Percentiles rank a stretch among this genome's conserved stretches.
Conservation (phyloP, 2,888 invertebrate genomes). For the Myopa testacea region DNA sequence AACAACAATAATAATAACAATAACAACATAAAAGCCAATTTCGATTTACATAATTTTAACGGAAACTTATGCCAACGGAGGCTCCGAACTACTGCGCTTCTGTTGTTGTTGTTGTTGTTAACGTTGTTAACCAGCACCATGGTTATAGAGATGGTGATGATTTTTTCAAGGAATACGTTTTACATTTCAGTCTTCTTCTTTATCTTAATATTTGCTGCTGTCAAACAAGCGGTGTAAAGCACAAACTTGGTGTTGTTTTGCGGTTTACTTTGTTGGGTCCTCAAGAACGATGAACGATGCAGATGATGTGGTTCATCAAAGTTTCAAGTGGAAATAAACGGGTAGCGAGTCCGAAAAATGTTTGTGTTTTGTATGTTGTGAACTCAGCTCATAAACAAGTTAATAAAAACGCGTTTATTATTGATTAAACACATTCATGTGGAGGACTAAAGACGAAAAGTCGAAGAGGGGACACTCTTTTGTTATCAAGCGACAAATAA, state of each 20-base stretch:
- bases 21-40: conserved; percentile 6
- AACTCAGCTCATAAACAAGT: neutral
- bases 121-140: neutral
- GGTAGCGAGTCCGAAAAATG: neutral
- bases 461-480: too few species aligned
- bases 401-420: conserved; percentile 15
- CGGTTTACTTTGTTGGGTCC: neutral
- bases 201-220: neutral
- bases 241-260: neutral
- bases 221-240: neutral
- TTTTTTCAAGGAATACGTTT: conserved; percentile 28
- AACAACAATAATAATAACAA: neutral
- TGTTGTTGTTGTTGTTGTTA: neutral
- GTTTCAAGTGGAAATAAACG: neutral
- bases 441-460: neutral
- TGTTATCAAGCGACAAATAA: neutral
- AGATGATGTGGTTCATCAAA: neutral
- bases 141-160: conserved; percentile 5
- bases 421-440: neutral
- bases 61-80: conserved; percentile 3
- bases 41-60: conserved; percentile 23
- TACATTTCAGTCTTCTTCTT: neutral
- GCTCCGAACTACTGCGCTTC: neutral
- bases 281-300: neutral
- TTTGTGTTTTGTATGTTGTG: neutral